Conservation (phyloP, 2,888 invertebrate genomes). For the Erebia epiphron region DNA sequence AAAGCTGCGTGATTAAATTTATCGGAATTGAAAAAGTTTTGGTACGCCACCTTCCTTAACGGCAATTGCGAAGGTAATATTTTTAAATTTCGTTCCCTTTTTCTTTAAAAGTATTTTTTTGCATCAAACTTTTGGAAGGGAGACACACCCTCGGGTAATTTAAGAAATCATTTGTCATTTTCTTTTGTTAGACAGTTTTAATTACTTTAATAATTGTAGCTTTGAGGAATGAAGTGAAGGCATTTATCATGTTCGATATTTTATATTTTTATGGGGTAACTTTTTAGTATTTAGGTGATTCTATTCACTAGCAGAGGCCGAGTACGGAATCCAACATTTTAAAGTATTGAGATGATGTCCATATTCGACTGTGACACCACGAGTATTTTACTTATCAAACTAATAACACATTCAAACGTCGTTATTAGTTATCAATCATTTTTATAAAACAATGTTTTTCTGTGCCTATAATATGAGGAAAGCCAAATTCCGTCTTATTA, state of each 20-base stretch:
- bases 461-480: neutral
- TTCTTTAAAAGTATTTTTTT: constrained; percentile 15
- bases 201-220: neutral
- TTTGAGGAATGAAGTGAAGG: neutral
- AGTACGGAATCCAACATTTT: too few species aligned
- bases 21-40: constrained; percentile 48
- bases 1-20: constrained; percentile 40
- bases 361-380: too few species aligned
- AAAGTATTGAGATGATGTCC: too few species aligned
- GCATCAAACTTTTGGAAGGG: constrained; percentile 6
- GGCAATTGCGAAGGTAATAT: constrained; percentile 41
- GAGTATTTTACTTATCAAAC: too few species aligned
- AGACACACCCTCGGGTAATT: constrained; percentile 6
- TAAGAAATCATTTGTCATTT: constrained; percentile 20
- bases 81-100: constrained; percentile 34
- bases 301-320: too few species aligned
- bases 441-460: neutral
- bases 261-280: neutral
- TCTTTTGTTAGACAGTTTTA: constrained; percentile 19
- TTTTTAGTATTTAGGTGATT: too few species aligned
- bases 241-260: neutral
- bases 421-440: neutral
- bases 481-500: neutral
- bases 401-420: neutral
- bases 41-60: constrained; percentile 41